Conservation (phyloP, 1,140 invertebrate genomes). For the Zaprionus capensis region DNA sequence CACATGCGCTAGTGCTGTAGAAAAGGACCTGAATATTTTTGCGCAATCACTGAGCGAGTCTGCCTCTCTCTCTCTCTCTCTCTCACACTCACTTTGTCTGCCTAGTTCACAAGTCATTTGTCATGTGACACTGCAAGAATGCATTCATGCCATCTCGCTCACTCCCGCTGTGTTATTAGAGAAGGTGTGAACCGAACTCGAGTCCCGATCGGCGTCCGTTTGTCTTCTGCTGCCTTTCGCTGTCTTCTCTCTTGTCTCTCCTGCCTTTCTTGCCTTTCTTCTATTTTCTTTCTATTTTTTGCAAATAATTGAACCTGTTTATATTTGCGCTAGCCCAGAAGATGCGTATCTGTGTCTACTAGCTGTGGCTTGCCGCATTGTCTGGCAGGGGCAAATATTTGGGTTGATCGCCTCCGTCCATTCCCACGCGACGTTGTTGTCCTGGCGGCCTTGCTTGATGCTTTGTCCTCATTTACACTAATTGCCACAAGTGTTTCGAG, state of each 20-base stretch:
- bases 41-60: conserved; percentile 68
- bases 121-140: conserved; percentile 75
- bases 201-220: conserved; percentile 49
- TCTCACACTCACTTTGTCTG: background rate
- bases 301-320: conserved; percentile 79
- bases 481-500: conserved; percentile 79
- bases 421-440: conserved; percentile 60
- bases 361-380: conserved; percentile 57
- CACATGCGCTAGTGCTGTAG: conserved; percentile 33
- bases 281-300: conserved; percentile 43
- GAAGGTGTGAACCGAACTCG: conserved; percentile 61
- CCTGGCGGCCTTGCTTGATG: conserved; percentile 64
- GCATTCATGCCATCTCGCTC: conserved; percentile 20
- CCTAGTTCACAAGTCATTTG: conserved; percentile 61
- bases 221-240: conserved; percentile 38
- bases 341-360: background rate
- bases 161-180: conserved; percentile 42
- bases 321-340: conserved; percentile 35
- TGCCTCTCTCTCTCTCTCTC: conserved; percentile 12
- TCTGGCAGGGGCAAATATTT: conserved; percentile 70
- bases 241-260: background rate
- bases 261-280: conserved; percentile 2
- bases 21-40: conserved; percentile 70
- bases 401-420: conserved; percentile 37
- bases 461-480: conserved; percentile 62